These are phyloP conservation scores for Entomyzon cyanotis DNA, from an alignment of 2,113 vertebrate species.

Conservation along the genomic window DNA sequence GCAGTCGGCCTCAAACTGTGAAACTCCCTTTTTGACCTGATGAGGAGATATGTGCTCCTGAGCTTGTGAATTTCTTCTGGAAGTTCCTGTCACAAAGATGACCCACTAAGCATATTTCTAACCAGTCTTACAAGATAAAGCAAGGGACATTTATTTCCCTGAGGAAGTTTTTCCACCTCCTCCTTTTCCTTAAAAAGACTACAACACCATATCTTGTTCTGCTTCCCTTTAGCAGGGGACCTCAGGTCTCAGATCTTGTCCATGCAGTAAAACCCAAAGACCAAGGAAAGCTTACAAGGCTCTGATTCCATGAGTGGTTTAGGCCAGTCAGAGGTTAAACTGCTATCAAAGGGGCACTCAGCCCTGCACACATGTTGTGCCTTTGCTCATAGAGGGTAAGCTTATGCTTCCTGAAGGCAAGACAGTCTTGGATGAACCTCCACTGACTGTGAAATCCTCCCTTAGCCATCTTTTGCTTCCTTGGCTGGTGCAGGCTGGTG, in stretches of 20 bases:
- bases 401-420: not conserved
- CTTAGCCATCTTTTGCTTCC: not conserved
- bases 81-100: not conserved
- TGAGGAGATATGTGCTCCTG: not conserved
- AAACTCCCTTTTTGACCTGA: not conserved
- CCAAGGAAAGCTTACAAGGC: fast-evolving
- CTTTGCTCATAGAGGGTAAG: not conserved
- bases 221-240: not conserved
- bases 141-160: not conserved
- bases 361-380: not conserved
- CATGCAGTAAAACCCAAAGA: not conserved
- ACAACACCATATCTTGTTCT: not conserved
- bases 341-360: not conserved
- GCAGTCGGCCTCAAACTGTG: not conserved
- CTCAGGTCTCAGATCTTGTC: not conserved
- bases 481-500: not conserved
- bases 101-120: not conserved
- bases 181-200: not conserved
- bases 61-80: not conserved
- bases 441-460: fast-evolving
- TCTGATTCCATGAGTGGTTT: not conserved
- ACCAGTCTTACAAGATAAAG: not conserved
- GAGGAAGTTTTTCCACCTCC: not conserved
- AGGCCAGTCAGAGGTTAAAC: not conserved
- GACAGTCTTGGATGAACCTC: not conserved